These are phyloP conservation scores for Aphelocoma coerulescens DNA, from an alignment of 2,113 vertebrate species.

Conservation along the genomic window DNA sequence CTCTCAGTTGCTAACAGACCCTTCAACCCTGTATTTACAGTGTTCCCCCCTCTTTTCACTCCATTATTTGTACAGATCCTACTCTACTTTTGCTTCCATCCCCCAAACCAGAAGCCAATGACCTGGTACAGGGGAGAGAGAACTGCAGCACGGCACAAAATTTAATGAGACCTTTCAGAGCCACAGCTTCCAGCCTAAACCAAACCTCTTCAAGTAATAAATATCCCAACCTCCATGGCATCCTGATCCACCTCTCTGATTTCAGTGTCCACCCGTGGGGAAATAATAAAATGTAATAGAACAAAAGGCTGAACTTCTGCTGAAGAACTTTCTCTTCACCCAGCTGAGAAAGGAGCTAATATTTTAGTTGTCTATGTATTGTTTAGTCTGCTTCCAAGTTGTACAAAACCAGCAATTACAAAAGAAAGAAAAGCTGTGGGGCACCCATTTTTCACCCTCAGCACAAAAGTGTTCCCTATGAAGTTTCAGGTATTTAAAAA, in stretches of 20 bases:
- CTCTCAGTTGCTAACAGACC: background rate
- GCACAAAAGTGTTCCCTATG: background rate
- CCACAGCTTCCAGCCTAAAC: background rate
- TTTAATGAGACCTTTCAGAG: background rate
- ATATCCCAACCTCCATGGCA: background rate
- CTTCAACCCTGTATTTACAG: background rate
- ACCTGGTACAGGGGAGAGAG: background rate
- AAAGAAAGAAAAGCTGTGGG: background rate
- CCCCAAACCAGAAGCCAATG: background rate
- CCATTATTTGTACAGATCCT: background rate
- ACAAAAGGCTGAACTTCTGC: background rate
- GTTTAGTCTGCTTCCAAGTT: background rate
- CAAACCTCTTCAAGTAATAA: background rate
- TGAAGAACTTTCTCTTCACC: background rate
- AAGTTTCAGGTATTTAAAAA: background rate
- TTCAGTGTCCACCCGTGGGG: background rate
- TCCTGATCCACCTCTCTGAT: background rate
- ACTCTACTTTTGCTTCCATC: background rate
- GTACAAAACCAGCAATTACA: background rate
- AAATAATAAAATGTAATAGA: background rate
- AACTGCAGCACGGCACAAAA: background rate
- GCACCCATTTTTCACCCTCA: background rate
- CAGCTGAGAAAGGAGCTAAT: background rate
- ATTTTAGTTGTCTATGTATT: background rate
- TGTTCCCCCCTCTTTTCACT: background rate